phyloP scores from a whole-genome alignment of 2,113 vertebrate species.

The Rhinolophus ferrumequinum region DNA sequence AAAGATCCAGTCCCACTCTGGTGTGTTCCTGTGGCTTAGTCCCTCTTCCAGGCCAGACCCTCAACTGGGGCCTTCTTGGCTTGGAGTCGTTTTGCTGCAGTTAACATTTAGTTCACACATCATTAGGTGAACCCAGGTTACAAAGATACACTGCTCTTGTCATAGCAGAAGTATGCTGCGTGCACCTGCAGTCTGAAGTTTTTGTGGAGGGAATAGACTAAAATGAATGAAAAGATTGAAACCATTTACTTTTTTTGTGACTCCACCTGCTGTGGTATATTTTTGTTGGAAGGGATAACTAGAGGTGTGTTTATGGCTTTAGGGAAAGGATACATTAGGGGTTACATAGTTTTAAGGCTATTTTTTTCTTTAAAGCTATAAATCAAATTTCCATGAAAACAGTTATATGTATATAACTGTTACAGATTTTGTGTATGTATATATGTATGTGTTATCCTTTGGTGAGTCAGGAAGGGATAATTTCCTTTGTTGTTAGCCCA shows the following conservation, averaged over 20 bases:
- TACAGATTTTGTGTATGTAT: conserved; percentile 57
- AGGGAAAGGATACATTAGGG: conserved; percentile 76
- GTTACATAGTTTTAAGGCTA: conserved; percentile 71
- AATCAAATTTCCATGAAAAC: conserved; percentile 77
- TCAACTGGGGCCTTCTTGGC: conserved; percentile 81
- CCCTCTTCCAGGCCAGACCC: conserved; percentile 72
- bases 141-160: conserved; percentile 82
- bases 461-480: conserved; percentile 51
- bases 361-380: conserved; percentile 72
- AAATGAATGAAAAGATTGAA: conserved; percentile 80
- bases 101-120: conserved; percentile 87
- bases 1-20: not conserved
- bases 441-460: conserved; percentile 53
- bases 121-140: conserved; percentile 81
- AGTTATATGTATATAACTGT: conserved; percentile 25
- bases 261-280: conserved; percentile 79
- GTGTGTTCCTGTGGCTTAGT: conserved; percentile 76
- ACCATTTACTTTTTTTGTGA: conserved; percentile 73
- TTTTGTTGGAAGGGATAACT: conserved; percentile 74
- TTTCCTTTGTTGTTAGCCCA: conserved; percentile 56
- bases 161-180: conserved; percentile 80
- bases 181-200: conserved; percentile 84
- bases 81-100: conserved; percentile 80
- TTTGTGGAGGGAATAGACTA: conserved; percentile 83
- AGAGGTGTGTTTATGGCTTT: conserved; percentile 81